Evolutionary conservation across 2,888 invertebrate species (phyloP).

Genomic region (Heliconius sara): DNA sequence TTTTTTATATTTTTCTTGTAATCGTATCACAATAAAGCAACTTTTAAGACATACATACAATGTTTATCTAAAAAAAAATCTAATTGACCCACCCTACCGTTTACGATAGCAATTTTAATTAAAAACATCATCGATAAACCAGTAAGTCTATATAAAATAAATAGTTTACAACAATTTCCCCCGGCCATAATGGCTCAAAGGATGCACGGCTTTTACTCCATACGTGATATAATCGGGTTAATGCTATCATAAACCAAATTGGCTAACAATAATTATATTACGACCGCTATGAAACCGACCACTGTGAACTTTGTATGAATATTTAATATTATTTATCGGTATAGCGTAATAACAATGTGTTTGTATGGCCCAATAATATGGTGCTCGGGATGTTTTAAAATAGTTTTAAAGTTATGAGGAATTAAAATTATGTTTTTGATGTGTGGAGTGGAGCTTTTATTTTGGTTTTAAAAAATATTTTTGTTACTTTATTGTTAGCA

Average conservation of each 20-base stretch:
- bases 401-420: too few relatives aligned
- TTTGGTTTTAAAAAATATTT: too few relatives aligned
- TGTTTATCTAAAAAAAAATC: too few relatives aligned
- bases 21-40: too few relatives aligned
- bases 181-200: conserved; percentile 29
- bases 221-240: conserved; percentile 36
- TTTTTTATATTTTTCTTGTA: too few relatives aligned
- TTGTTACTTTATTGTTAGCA: too few relatives aligned
- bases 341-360: conserved; percentile 34
- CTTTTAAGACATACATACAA: too few relatives aligned
- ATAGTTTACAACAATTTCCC: conserved; percentile 2
- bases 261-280: conserved; percentile 41
- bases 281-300: conserved; percentile 26
- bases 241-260: conserved; percentile 41
- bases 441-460: too few relatives aligned
- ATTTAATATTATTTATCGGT: conserved; percentile 32
- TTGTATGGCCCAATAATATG: conserved; percentile 5
- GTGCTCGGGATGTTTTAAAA: not conserved
- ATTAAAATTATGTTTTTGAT: too few relatives aligned
- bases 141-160: conserved; percentile 9
- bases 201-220: conserved; percentile 21
- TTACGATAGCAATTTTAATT: not conserved
- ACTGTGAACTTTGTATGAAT: conserved; percentile 35
- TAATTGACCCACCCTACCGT: not conserved
- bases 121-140: not conserved